Evolutionary conservation across 1,140 invertebrate species (phyloP).

Genomic region (Lamellibrachia luymesi): DNA sequence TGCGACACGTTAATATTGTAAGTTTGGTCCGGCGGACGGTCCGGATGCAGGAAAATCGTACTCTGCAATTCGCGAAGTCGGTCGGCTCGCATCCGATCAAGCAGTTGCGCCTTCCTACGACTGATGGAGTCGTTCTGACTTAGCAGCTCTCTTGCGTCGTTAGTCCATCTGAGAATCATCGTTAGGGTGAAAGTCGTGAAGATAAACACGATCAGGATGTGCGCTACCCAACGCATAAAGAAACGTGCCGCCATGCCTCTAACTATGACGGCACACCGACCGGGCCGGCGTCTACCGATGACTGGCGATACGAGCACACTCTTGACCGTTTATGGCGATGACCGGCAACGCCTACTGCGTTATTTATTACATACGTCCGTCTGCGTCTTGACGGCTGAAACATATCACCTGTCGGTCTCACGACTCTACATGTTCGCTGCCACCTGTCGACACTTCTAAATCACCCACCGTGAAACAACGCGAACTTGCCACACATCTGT

Average conservation of each 20-base stretch:
- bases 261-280: not conserved
- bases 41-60: constrained; percentile 24
- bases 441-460: not conserved
- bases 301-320: not conserved
- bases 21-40: constrained; percentile 22
- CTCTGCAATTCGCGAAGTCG: constrained; percentile 23
- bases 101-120: not conserved
- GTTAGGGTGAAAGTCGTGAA: constrained; percentile 24
- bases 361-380: not conserved
- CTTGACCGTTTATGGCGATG: not conserved
- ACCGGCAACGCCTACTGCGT: not conserved
- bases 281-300: not conserved
- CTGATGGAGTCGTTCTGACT: not conserved
- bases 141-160: not conserved
- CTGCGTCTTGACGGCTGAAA: not conserved
- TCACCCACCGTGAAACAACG: not conserved
- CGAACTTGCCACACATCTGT: not conserved
- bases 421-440: not conserved
- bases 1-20: constrained; percentile 31
- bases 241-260: not conserved
- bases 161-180: constrained; percentile 1
- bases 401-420: not conserved
- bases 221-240: not conserved
- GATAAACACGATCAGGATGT: constrained; percentile 25
- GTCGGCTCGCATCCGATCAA: constrained; percentile 16